Evolutionary conservation across 1,140 invertebrate species (phyloP), one percentile per base, ranked within the genome.

Genomic region (Chlorops oryzae): DNA sequence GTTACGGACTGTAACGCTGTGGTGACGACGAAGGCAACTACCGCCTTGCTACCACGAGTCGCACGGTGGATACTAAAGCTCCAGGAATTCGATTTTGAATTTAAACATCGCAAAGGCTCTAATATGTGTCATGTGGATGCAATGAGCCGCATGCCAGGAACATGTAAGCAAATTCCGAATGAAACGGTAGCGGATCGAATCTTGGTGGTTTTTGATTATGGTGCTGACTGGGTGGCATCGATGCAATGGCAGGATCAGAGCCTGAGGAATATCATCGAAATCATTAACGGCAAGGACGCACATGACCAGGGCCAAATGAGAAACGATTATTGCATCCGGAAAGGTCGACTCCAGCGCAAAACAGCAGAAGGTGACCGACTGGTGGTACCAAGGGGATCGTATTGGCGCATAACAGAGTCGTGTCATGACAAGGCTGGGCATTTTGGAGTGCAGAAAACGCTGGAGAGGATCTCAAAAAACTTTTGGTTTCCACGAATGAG

Each of bases 1-100:
- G 57, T 70, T 38, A 71, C 45, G 5, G 72, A 59, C 59, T 74
- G 71, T 46, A 65, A 62, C 25, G 67, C 71, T 3, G 62, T 76
- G 3, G 49, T 55, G 6, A 43, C 15, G 55, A 59, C 41, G 73
- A 72, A 0, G 43, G 74, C 21, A 6, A 70, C 70, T 56, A 72
- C 65, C 46, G 68, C 73, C 47, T 27, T 72, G 4, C 53, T 59
- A 27, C 63, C 54, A 2, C 37, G 54, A 24, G 56, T 69, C 25
- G 44, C 55, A 0, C 28, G 64, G 12, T 69, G 50, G 50, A 39
- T 37, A 23, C 12, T 54, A 5, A 25, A 40, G n/a, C 13, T 53
- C 20, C 2, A 35, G 18, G 46, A 54, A 28, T 54, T 39, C 27
- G 18, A 50, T 17, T 53, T 17, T 23, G 15, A 28, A 5, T 37